Base-by-base conservation (phyloP, 2,888 invertebrate species). In the Arctia plantaginis region DNA sequence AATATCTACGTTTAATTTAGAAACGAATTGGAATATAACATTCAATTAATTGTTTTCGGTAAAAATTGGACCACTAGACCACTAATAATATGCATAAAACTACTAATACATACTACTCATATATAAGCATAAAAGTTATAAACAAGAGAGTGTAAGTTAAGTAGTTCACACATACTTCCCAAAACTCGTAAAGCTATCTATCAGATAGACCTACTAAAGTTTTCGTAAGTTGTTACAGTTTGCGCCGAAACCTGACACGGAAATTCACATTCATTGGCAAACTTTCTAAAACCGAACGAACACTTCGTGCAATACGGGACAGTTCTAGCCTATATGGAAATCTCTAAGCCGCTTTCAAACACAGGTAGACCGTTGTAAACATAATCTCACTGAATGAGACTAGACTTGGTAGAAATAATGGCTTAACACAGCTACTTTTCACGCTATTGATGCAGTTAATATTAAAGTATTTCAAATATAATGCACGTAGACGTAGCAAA, bases 151-250 rank as follows among this genome's bases (percentile, higher is more conserved):
- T 67, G 66, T 33, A 20, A 72, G 69, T 73, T 65, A 73, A 73
- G 69, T 72, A 75, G 75, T 75, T 72, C 64, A 67, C 73, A 51
- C 70, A 70, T 70, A 73, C 51, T 73, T 76, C 30, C 51, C 75
- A 62, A 62, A 73, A 76, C 73, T 71, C 66, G 47, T 73, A 70
- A 76, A 73, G 72, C 69, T 64, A 75, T 75, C 72, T 72, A 72
- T 75, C 73, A 73, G 76, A 76, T 76, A 68, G 69, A 66, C 72
- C 55, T 70, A 72, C 59, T 62, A 30, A 76, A 73, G 66, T 76
- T 73, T 70, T 62, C 44, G 33, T 66, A 69, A 72, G 72, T 72
- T 72, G 55, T 51, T 65, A 71, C 62, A 75, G 71, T 72, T 72
- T 69, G 33, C 23, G 23, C 65, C 66, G 51, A 69, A 66, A 72